Conservation (phyloP, 2,888 invertebrate genomes). For the Muscina levida region DNA sequence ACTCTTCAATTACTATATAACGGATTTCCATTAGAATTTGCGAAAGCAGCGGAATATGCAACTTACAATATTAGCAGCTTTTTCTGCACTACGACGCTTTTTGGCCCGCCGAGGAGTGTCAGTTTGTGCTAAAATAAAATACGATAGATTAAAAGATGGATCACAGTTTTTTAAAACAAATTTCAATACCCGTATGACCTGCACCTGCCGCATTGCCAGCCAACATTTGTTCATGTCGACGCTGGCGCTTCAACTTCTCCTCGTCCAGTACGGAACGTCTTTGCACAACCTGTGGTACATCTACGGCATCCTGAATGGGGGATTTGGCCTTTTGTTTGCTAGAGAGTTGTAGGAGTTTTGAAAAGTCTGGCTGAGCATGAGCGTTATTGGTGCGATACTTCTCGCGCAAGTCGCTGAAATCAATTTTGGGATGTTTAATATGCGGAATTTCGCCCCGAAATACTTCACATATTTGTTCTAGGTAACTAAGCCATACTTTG, state of each 20-base stretch:
- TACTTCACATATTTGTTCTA: conserved; percentile 92
- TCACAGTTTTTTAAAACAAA: no score
- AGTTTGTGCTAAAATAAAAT: conserved; percentile 71
- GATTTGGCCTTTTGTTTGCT: conserved; percentile 77
- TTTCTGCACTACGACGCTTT: conserved; percentile 84
- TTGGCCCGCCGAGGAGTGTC: conserved; percentile 81
- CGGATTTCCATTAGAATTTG: conserved; percentile 63
- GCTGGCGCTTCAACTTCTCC: conserved; percentile 78
- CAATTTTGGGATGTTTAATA: conserved; percentile 87
- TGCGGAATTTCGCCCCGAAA: conserved; percentile 96
- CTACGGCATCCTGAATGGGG: conserved; percentile 78
- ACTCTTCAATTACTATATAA: conserved; percentile 69
- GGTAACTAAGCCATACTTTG: conserved; percentile 85
- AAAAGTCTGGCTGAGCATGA: conserved; percentile 78
- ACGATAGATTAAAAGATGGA: neutral
- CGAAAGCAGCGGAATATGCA: conserved; percentile 69
- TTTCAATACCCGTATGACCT: conserved; percentile 60
- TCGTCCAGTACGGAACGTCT: conserved; percentile 77
- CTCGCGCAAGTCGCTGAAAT: conserved; percentile 79
- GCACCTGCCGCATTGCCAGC: conserved; percentile 66
- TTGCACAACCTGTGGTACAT: conserved; percentile 73
- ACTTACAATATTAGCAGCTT: conserved; percentile 84
- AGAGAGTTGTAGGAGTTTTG: conserved; percentile 75
- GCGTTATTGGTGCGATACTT: conserved; percentile 75
- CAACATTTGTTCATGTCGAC: conserved; percentile 74